phyloP scores from a whole-genome alignment of 2,888 invertebrate species.

The Abrostola triplasia region DNA sequence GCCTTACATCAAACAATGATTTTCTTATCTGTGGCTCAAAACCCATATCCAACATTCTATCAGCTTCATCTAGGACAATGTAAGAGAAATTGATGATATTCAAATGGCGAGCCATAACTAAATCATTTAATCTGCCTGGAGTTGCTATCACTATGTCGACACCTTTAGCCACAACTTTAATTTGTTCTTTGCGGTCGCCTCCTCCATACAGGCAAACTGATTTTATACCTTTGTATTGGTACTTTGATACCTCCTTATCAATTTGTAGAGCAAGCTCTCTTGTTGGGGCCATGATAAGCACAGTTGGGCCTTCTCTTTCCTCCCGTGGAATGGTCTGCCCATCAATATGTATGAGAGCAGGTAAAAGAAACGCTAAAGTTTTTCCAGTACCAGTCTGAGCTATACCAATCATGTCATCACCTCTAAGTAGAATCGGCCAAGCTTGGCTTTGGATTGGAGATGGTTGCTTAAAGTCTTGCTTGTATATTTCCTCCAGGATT shows the following conservation, averaged over 20 bases:
- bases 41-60: slow-evolving; percentile 96
- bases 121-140: slow-evolving; percentile 97
- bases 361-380: slow-evolving; percentile 97
- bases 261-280: slow-evolving; percentile 98
- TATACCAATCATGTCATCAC: slow-evolving; percentile 98
- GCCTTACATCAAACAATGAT: slow-evolving; percentile 93
- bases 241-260: slow-evolving; percentile 96
- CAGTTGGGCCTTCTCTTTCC: slow-evolving; percentile 94
- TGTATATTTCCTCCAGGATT: slow-evolving; percentile 93
- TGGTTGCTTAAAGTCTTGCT: slow-evolving; percentile 94
- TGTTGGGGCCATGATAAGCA: slow-evolving; percentile 96
- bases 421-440: slow-evolving; percentile 97
- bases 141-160: slow-evolving; percentile 98
- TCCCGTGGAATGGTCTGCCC: slow-evolving; percentile 93
- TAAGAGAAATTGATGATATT: slow-evolving; percentile 94
- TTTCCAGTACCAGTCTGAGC: slow-evolving; percentile 98
- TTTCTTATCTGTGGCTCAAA: slow-evolving; percentile 96
- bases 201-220: slow-evolving; percentile 98
- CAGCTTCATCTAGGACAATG: slow-evolving; percentile 97
- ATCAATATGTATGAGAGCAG: slow-evolving; percentile 97
- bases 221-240: slow-evolving; percentile 95
- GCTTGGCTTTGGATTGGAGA: slow-evolving; percentile 98
- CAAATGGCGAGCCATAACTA: slow-evolving; percentile 92
- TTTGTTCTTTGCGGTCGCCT: slow-evolving; percentile 93
- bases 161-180: slow-evolving; percentile 92